A percentile compares a stretch with the other conserved stretches of the same genome.
These are phyloP conservation scores for Oreochromis niloticus DNA, from an alignment of 2,113 vertebrate species.

Conservation along the genomic window DNA sequence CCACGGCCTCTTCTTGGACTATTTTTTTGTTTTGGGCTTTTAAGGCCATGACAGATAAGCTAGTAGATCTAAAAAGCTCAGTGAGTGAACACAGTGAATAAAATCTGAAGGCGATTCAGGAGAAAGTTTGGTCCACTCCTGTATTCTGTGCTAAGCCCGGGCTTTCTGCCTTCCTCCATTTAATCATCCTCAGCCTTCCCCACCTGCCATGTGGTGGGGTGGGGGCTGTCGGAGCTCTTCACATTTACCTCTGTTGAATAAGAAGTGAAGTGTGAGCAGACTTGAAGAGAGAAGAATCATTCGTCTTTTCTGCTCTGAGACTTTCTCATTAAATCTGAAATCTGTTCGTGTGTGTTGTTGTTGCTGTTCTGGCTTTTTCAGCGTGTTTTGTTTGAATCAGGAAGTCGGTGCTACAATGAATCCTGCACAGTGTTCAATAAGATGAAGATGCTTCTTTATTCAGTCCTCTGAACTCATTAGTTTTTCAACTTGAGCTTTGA, in stretches of 20 bases:
- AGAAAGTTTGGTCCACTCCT: background rate
- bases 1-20: accelerated
- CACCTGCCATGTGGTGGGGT: background rate
- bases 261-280: background rate
- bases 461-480: accelerated
- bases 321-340: background rate
- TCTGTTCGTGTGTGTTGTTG: background rate
- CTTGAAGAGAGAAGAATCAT: background rate
- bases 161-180: background rate
- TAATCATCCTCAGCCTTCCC: background rate
- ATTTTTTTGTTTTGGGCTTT: background rate
- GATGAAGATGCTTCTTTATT: background rate
- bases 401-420: background rate
- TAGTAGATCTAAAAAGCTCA: background rate
- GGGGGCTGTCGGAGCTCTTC: background rate
- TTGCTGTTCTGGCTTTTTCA: background rate
- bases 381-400: background rate
- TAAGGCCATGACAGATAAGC: background rate
- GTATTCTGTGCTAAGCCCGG: background rate
- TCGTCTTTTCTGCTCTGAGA: background rate
- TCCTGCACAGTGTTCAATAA: background rate
- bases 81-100: background rate
- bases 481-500: background rate
- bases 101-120: accelerated
- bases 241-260: background rate